Evolutionary conservation across 2,113 vertebrate species (phyloP).

Genomic region (Chionomys nivalis): DNA sequence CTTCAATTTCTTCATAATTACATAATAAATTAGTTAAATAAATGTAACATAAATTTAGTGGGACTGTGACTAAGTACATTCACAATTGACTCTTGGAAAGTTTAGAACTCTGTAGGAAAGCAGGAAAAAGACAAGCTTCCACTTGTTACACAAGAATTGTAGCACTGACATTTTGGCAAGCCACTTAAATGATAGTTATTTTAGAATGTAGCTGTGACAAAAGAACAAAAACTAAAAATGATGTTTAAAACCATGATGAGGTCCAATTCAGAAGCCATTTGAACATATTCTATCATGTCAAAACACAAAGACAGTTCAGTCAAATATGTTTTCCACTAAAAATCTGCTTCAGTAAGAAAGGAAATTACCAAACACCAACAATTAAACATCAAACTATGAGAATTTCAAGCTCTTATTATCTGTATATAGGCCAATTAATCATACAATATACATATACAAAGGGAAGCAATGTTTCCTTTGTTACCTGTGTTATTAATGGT

Average conservation of each 20-base stretch:
- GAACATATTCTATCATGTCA: constrained; percentile 12
- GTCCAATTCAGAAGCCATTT: neutral
- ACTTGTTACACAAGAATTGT: neutral
- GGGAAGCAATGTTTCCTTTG: neutral
- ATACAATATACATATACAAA: neutral
- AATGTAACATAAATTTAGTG: neutral
- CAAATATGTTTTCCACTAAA: constrained; percentile 34
- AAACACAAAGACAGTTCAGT: neutral
- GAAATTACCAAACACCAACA: neutral
- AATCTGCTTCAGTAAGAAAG: neutral
- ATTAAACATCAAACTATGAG: constrained; percentile 38
- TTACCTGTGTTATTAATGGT: neutral
- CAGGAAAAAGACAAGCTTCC: neutral
- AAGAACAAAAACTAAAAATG: neutral
- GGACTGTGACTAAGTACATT: neutral
- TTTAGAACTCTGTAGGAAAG: neutral
- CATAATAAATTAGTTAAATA: neutral
- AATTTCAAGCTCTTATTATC: neutral
- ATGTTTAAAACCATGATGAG: neutral
- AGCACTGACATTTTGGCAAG: neutral
- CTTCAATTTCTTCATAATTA: constrained; percentile 30
- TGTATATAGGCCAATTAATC: neutral
- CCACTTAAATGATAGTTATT: neutral
- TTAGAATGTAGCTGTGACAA: neutral
- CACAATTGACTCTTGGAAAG: neutral